phyloP scores from a whole-genome alignment of 2,113 vertebrate species.

The Falcunculus frontatus region DNA sequence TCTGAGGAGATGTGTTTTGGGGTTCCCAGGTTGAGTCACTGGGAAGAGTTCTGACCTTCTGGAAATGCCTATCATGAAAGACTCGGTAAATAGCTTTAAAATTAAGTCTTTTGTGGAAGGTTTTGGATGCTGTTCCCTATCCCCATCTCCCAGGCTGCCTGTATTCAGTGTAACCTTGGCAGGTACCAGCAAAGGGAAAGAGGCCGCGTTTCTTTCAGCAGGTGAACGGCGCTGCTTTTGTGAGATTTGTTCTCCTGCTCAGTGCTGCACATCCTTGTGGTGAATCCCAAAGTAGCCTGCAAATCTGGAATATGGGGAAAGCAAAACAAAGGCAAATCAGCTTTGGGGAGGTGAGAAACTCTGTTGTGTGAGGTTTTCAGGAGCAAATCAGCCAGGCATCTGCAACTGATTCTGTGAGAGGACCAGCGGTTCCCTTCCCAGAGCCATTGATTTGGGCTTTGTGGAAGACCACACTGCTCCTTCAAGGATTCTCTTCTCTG shows the following conservation, averaged over 20 bases:
- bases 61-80: neutral
- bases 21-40: neutral
- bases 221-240: neutral
- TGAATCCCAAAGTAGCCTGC: neutral
- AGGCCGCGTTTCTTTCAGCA: neutral
- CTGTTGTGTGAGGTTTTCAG: neutral
- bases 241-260: neutral
- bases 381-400: neutral
- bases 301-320: neutral
- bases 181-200: neutral
- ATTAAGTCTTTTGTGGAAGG: neutral
- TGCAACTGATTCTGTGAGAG: neutral
- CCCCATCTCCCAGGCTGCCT: neutral
- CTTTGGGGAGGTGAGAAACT: neutral
- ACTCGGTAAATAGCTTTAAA: neutral
- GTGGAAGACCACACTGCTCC: neutral
- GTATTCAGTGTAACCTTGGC: neutral
- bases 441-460: neutral
- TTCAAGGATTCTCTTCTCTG: neutral
- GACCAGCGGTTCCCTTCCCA: neutral
- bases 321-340: neutral
- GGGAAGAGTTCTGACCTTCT: neutral
- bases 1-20: neutral
- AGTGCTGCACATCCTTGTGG: neutral
- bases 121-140: neutral